Conservation (phyloP, 2,797 vertebrate genomes). For the Falco concolor region DNA sequence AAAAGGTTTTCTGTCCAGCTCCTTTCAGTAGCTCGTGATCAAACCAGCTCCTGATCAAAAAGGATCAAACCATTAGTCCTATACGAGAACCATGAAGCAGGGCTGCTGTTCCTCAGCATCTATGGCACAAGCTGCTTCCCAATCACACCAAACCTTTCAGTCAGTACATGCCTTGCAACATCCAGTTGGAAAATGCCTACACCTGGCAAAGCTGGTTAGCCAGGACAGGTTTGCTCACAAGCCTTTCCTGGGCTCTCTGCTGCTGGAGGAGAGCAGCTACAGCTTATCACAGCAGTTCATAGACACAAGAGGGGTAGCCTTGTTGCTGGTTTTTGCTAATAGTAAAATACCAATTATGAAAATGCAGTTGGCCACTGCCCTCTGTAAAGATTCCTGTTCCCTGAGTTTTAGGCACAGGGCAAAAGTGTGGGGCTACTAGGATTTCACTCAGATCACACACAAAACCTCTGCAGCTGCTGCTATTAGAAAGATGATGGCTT, state of each 20-base stretch:
- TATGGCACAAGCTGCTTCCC: background rate
- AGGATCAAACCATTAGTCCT: background rate
- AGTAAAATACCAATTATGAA: background rate
- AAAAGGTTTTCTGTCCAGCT: background rate
- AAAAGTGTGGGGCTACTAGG: background rate
- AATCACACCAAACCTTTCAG: background rate
- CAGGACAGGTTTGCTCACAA: background rate
- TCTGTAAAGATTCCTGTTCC: background rate
- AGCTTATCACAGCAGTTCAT: background rate
- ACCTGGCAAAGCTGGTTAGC: background rate
- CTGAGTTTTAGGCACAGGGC: background rate
- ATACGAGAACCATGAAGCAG: background rate
- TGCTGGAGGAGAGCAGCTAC: background rate
- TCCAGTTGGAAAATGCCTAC: background rate
- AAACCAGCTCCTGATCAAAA: background rate
- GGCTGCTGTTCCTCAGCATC: background rate
- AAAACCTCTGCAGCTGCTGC: background rate
- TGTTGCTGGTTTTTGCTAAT: background rate
- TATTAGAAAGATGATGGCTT: background rate
- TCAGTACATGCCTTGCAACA: background rate
- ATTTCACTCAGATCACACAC: background rate
- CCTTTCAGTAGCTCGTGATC: background rate
- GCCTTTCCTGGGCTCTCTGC: background rate
- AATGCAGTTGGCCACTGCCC: background rate
- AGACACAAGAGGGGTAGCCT: background rate